Percentiles rank a stretch among this genome's conserved stretches.
Evolutionary conservation across 2,888 invertebrate species (phyloP).

Genomic region (Baccha elongata): DNA sequence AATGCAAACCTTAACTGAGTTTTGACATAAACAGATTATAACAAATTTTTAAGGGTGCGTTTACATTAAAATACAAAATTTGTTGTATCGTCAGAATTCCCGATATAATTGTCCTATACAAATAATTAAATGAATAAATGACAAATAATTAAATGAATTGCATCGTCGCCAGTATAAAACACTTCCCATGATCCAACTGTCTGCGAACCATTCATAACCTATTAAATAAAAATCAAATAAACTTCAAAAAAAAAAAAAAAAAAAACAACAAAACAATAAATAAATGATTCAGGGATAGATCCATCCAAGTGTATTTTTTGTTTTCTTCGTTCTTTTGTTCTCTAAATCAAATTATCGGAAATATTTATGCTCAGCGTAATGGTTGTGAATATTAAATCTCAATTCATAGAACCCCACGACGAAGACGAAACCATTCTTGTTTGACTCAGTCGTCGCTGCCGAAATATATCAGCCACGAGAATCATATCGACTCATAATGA

Average conservation of each 20-base stretch:
- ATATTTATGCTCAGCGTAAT: conserved; percentile 69
- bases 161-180: conserved; percentile 13
- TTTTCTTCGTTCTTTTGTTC: conserved; percentile 28
- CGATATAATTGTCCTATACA: too few species aligned
- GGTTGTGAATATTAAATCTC: conserved; percentile 69
- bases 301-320: conserved; percentile 12
- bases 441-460: conserved; percentile 35
- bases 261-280: conserved; percentile 44
- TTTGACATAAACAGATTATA: too few species aligned
- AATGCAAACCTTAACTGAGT: too few species aligned
- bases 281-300: conserved; percentile 45
- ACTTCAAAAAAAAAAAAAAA: conserved; percentile 38
- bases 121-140: too few species aligned
- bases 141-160: too few species aligned
- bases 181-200: conserved; percentile 55
- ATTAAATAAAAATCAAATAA: conserved; percentile 12
- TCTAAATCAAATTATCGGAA: conserved; percentile 70
- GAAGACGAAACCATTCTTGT: conserved; percentile 38
- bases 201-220: conserved; percentile 4
- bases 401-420: conserved; percentile 65
- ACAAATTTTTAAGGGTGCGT: too few species aligned
- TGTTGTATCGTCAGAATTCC: too few species aligned
- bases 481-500: conserved; percentile 62
- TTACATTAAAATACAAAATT: too few species aligned
- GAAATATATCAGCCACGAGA: conserved; percentile 64